phyloP scores from a whole-genome alignment of 1,140 invertebrate genomes.

The Thaumatotibia leucotreta region DNA sequence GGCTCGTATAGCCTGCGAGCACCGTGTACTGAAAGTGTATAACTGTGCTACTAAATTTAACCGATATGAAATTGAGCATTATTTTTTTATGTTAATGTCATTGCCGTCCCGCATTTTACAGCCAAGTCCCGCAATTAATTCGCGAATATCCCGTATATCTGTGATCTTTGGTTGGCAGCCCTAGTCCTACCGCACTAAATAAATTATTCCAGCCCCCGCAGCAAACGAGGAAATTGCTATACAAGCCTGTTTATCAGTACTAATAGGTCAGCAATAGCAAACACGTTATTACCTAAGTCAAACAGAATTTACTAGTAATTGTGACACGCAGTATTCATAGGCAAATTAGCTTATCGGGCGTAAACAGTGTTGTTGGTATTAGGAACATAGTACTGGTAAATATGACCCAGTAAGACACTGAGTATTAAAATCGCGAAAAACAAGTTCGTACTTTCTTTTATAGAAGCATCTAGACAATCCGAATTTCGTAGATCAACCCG shows the following conservation, averaged over 20 bases:
- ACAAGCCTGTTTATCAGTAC: constrained; percentile 5
- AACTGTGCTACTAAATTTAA: no score
- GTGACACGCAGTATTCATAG: constrained; percentile 7
- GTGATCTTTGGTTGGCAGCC: no score
- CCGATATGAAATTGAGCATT: no score
- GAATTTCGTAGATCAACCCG: no score
- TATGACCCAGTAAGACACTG: neutral
- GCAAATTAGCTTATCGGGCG: neutral
- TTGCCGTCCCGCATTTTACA: no score
- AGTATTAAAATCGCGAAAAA: neutral
- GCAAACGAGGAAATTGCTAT: neutral
- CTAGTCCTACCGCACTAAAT: neutral
- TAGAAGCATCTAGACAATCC: no score
- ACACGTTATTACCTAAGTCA: neutral
- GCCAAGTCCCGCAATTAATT: no score
- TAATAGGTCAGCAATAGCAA: neutral
- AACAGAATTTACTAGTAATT: neutral
- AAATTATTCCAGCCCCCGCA: neutral
- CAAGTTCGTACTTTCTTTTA: no score
- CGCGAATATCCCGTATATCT: no score
- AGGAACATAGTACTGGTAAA: neutral
- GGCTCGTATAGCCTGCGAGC: no score
- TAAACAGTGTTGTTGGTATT: neutral
- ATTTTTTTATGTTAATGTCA: no score
- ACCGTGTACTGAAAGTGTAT: no score